phyloP scores from a whole-genome alignment of 2,888 invertebrate species.

The Catocala sponsa region DNA sequence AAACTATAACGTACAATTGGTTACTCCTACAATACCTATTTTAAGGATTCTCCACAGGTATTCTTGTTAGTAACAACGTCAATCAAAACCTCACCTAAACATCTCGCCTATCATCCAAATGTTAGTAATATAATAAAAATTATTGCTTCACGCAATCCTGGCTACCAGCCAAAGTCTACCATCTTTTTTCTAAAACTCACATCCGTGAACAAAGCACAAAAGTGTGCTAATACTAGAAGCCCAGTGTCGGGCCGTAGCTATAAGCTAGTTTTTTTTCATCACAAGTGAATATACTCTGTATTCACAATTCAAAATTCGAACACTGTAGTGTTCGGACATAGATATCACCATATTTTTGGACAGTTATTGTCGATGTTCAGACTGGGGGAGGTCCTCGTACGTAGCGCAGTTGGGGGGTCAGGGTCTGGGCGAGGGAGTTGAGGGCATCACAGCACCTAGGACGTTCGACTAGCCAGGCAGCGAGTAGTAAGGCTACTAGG shows the following conservation, averaged over 20 bases:
- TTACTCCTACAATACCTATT: conserved; percentile 33
- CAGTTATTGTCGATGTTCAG: conserved; percentile 73
- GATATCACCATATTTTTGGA: conserved; percentile 44
- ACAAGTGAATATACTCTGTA: conserved; percentile 10
- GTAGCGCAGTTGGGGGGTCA: conserved; percentile 94
- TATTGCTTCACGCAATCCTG: conserved; percentile 64
- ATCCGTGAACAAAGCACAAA: conserved; percentile 37
- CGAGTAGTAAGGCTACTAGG: conserved; percentile 91
- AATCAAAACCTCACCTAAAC: conserved; percentile 49
- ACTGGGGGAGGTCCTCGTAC: conserved; percentile 95
- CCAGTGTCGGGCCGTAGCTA: conserved; percentile 12
- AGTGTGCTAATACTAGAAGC: conserved; percentile 44
- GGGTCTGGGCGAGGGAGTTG: conserved; percentile 92
- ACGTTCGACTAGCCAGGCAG: conserved; percentile 92
- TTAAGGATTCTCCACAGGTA: conserved; percentile 35
- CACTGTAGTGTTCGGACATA: conserved; percentile 22
- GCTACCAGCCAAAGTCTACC: conserved; percentile 33
- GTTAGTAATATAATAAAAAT: conserved; percentile 63
- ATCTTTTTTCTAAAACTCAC: conserved; percentile 20
- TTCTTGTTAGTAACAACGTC: conserved; percentile 62
- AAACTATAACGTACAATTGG: conserved; percentile 37
- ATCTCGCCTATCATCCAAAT: conserved; percentile 50
- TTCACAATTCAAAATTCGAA: conserved; percentile 13
- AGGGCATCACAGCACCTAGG: conserved; percentile 94
- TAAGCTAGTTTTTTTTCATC: conserved; percentile 8